Evolutionary conservation across 2,113 vertebrate species (phyloP), one percentile per base, ranked within the genome.

Genomic region (Coptodon bakossiorum): DNA sequence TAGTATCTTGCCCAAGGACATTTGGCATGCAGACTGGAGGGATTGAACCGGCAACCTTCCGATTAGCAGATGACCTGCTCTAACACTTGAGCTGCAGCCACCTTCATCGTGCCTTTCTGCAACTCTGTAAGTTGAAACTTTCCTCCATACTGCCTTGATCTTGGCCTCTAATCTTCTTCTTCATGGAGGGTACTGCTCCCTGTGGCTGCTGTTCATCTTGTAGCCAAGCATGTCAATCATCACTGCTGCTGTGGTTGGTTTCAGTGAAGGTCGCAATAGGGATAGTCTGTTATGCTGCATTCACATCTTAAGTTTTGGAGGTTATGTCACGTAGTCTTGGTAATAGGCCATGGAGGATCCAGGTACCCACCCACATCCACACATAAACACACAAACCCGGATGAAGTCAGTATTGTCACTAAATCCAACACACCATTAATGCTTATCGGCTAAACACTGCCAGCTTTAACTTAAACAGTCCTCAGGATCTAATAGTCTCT

Each of bases 401-500:
- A 82, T 59, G 50, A 59, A 86, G 76, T 84, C 82, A 84, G 43
- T 68, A 76, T 80, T 88, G 4, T 84, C 27, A 82, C 86, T 38
- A 92, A 92, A 82, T 85, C 91, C 54, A 96, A 96, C 91, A 86
- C 96, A 94, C 95, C 94, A 96, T 96, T 95, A 94, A 94, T 86
- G 95, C 89, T 88, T 91, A 93, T 93, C 90, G 91, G 91, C 78
- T 93, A 91, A 94, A 90, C 79, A 86, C 84, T 71, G 52, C 31
- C 76, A 86, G 92, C 92, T 93, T 88, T 87, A 93, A 91, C 88
- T 94, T 91, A 94, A 95, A 94, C 88, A 89, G 82, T 84, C 83
- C 76, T 87, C 87, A 94, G 87, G 95, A 94, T 96, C 94, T 95
- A 92, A 95, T 91, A 94, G 95, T 96, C 93, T 96, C 95, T 95